These are phyloP conservation scores for Leptobrachium ailaonicum DNA, from an alignment of 2,113 vertebrate genomes.

Conservation along the genomic window DNA sequence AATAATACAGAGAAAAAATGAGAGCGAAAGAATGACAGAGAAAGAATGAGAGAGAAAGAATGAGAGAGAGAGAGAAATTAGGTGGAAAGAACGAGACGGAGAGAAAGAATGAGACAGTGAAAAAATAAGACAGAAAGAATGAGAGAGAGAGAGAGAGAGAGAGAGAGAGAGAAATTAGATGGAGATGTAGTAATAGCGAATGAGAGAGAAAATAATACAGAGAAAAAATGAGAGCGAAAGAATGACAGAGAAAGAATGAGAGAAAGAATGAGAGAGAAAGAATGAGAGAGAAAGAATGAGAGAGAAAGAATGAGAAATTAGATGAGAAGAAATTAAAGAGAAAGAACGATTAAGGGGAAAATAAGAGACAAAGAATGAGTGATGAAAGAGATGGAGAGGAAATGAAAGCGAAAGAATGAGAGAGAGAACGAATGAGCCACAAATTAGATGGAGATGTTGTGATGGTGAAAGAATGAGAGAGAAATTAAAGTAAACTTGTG, in stretches of 20 bases:
- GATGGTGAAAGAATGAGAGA: accelerated
- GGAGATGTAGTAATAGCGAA: background rate
- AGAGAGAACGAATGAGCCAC: too few relatives aligned
- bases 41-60: background rate
- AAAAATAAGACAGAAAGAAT: too few relatives aligned
- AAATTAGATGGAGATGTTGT: too few relatives aligned
- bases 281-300: too few relatives aligned
- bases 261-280: too few relatives aligned
- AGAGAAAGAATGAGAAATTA: background rate
- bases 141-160: accelerated
- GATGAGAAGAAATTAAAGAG: background rate
- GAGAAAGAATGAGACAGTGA: background rate
- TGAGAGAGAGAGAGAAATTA: background rate
- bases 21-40: background rate
- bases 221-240: background rate
- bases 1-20: background rate
- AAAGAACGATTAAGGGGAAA: background rate
- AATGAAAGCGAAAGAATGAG: background rate
- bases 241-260: background rate
- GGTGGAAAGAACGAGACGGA: too few relatives aligned
- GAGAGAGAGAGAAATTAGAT: background rate
- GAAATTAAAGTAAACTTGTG: background rate
- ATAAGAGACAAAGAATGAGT: background rate
- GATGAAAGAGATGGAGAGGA: too few relatives aligned
- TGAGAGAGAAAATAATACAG: background rate